Percentiles rank a stretch among this genome's conserved stretches.
These are phyloP conservation scores for Brenthis daphne DNA, from an alignment of 2,888 invertebrate genomes.

Conservation along the genomic window DNA sequence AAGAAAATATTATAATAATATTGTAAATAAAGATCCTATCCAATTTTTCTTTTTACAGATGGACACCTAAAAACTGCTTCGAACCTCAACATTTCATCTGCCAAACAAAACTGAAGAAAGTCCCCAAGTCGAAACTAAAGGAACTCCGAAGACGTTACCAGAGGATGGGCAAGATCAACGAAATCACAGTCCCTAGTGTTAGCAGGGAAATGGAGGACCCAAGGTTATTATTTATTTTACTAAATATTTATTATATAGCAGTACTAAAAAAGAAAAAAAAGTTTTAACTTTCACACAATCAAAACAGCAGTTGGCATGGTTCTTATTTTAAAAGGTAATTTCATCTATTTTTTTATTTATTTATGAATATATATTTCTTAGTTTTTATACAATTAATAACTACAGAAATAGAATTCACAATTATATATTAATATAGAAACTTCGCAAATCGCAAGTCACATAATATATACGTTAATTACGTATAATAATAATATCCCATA, in stretches of 20 bases:
- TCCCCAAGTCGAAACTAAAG: slow-evolving; percentile 72
- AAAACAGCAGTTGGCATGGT: too few relatives aligned
- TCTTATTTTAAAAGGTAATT: too few relatives aligned
- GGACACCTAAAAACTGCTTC: slow-evolving; percentile 85
- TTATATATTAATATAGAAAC: too few relatives aligned
- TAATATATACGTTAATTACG: too few relatives aligned
- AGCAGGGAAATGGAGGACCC: slow-evolving; percentile 67
- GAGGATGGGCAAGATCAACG: slow-evolving; percentile 78
- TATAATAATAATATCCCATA: too few relatives aligned
- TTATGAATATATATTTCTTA: too few relatives aligned
- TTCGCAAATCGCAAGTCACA: too few relatives aligned
- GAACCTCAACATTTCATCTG: slow-evolving; percentile 86
- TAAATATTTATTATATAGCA: neutral
- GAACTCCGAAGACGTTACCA: slow-evolving; percentile 74
- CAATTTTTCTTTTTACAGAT: slow-evolving; percentile 66
- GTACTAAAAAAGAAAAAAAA: too few relatives aligned
- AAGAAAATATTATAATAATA: neutral
- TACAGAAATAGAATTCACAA: too few relatives aligned
- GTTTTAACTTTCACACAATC: too few relatives aligned
- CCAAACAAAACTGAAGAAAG: slow-evolving; percentile 83
- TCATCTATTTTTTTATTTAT: too few relatives aligned
- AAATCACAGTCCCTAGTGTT: slow-evolving; percentile 74
- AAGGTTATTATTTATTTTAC: neutral
- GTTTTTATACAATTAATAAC: too few relatives aligned
- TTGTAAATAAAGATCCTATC: neutral